Percentiles rank a stretch among this genome's conserved stretches.
Conservation (phyloP, 1,140 invertebrate genomes). For the Dinoponera quadriceps region DNA sequence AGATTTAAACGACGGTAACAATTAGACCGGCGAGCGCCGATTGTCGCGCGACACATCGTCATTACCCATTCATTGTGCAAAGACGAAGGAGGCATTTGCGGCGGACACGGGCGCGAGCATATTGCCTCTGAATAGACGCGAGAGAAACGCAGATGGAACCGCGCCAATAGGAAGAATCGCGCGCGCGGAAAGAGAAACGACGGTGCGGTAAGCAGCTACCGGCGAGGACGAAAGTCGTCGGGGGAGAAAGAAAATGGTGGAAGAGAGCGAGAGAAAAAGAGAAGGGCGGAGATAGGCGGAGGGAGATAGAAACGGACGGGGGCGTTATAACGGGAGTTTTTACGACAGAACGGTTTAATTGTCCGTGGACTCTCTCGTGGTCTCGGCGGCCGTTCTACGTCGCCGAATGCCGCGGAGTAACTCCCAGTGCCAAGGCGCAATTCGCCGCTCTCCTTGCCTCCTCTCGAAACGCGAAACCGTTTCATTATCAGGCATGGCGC, state of each 20-base stretch:
- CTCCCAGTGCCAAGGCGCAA: conserved; percentile 66
- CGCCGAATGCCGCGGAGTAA: conserved; percentile 50
- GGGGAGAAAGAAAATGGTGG: too few relatives aligned
- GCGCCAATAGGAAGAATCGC: conserved; percentile 70
- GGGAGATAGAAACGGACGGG: conserved; percentile 12
- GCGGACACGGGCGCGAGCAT: not conserved
- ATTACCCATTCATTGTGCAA: conserved; percentile 35
- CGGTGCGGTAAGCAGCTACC: conserved; percentile 56
- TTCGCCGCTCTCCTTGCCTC: conserved; percentile 41
- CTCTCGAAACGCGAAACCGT: conserved; percentile 71
- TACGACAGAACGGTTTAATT: conserved; percentile 75
- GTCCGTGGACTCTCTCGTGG: conserved; percentile 68
- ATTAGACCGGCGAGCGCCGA: not conserved
- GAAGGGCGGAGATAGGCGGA: not conserved
- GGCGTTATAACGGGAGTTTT: conserved; percentile 73
- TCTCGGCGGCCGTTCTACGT: conserved; percentile 68
- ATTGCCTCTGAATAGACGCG: conserved; percentile 13
- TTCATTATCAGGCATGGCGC: conserved; percentile 69
- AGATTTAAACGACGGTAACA: conserved; percentile 42
- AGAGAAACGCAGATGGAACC: conserved; percentile 65
- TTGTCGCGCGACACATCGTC: not conserved
- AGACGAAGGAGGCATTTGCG: conserved; percentile 27
- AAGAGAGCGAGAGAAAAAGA: not conserved
- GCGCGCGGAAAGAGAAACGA: conserved; percentile 72
- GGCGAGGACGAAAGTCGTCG: too few relatives aligned